Percentiles rank a stretch among this genome's conserved stretches.
Evolutionary conservation across 2,113 vertebrate species (phyloP).

Genomic region (Labeo catla): DNA sequence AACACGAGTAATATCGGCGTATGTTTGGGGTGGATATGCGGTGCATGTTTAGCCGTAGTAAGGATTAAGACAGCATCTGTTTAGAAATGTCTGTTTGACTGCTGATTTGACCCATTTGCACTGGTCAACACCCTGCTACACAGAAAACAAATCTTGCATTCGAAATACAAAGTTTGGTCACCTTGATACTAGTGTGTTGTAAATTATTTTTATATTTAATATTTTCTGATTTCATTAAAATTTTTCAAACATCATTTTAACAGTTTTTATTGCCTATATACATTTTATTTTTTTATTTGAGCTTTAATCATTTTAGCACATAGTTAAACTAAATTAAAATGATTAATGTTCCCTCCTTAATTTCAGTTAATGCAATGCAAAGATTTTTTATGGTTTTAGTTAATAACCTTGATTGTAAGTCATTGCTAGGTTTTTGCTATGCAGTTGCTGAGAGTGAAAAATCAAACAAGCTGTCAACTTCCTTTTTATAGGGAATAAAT

Average conservation of each 20-base stretch:
- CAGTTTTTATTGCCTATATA: no score
- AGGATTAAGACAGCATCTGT: slow-evolving; percentile 39
- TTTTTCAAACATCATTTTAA: no score
- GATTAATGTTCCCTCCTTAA: no score
- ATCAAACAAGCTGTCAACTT: not conserved
- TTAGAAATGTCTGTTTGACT: slow-evolving; percentile 26
- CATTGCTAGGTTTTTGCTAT: not conserved
- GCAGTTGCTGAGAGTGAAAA: not conserved
- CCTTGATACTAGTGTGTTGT: not conserved
- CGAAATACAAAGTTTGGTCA: not conserved
- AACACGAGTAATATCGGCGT: not conserved
- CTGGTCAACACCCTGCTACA: not conserved
- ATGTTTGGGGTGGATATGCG: not conserved
- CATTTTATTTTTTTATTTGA: no score
- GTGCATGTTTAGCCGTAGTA: not conserved
- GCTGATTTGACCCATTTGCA: slow-evolving; percentile 22
- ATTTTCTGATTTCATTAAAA: no score
- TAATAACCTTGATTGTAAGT: not conserved
- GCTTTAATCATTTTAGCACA: no score
- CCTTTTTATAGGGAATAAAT: not conserved
- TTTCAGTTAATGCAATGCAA: no score
- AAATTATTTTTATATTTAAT: not conserved
- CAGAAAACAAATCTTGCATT: not conserved
- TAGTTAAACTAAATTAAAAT: no score
- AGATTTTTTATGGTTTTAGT: no score